Base-by-base conservation (phyloP, 2,113 vertebrate species). In the Lagopus muta region DNA sequence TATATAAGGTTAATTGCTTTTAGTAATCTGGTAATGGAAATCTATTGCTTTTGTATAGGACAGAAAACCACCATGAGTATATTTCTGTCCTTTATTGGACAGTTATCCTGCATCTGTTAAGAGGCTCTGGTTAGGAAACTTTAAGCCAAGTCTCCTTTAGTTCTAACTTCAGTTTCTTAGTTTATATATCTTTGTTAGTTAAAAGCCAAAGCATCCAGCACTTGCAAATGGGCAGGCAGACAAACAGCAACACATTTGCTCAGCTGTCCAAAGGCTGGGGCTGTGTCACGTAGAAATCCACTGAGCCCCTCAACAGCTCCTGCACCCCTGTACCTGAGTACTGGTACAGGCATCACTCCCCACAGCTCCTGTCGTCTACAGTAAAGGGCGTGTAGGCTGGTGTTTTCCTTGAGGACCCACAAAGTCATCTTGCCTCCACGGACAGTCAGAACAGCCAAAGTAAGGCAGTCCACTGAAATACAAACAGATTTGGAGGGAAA, bases 271-370 rank as follows among this genome's bases (percentile, higher is more conserved):
- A 43, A 58, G 30, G 11, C 19, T n/a, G 47, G 42, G 6, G 11
- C n/a, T 14, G 34, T 7, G 16, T 25, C 17, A 42, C 5, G 4
- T 6, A 52, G 18, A 15, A 54, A 54, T 8, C 3, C 4, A 2
- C 1, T 82, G 24, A 28, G 12, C 2, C 6, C 5, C 6, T 67
- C 3, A 1, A 3, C 2, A n/a, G 25, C 25, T 54, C 7, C 34
- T 77, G 38, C 8, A 18, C 30, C 58, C 7, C 9, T 4, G 0
- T 24, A 22, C 13, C 8, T 62, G 27, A 52, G 30, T 4, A 20
- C 10, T 28, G 22, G 11, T n/a, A 61, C 16, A 17, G 27, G 5
- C 13, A 77, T 47, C 0, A 0, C 36, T 65, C 7, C 11, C 22
- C 40, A 48, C 11, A 40, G 3, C 22, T 62, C 17, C 60, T 79